Evolutionary conservation across 1,140 invertebrate species (phyloP), one percentile per base, ranked within the genome.

Genomic region (Lamellibrachia luymesi): DNA sequence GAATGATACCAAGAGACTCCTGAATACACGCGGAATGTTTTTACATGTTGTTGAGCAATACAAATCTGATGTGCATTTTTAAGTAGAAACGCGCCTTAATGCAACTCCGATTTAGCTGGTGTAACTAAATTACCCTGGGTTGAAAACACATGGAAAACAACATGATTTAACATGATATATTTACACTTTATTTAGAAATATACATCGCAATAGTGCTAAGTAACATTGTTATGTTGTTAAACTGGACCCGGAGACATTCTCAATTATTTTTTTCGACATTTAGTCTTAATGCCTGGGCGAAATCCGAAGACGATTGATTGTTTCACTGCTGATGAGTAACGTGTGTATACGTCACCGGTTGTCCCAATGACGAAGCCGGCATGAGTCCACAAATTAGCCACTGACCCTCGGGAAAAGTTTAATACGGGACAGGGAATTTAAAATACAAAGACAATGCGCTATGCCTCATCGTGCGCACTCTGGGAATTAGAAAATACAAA

Each of bases 101-200:
- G 2, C 8, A 4, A 80, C 7, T 80, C 8, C 5, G 13, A 80
- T 80, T 80, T 80, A 80, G 64, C 13, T 80, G 5, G 13, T 80
- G 25, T 80, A 56, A 56, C 17, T 22, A 80, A 10, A 80, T 80
- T 80, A 80, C 25, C 17, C 64, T 22, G 2, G 64, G 17, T 80
- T 22, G 25, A 10, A 80, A 80, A 8, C 64, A 80, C 64, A 2
- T 80, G 8, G 64, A 22, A 80, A 2, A 80, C 64, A 80, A 80
- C 64, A 22, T 80, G 25, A 80, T 2, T 80, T 80, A 17, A 80
- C 64, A 80, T 22, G 25, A 80, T 1, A 80, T 80, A 80, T 80
- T 80, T 80, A 80, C 64, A 80, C 64, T 80, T 80, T 80, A 80
- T 80, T 80, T 80, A 80, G 64, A 80, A 80, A 80, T 22, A 80